A percentile compares a stretch with the other conserved stretches of the same genome.
Evolutionary conservation across 2,113 vertebrate genomes (phyloP).

Genomic region (Ammodytes dubius): DNA sequence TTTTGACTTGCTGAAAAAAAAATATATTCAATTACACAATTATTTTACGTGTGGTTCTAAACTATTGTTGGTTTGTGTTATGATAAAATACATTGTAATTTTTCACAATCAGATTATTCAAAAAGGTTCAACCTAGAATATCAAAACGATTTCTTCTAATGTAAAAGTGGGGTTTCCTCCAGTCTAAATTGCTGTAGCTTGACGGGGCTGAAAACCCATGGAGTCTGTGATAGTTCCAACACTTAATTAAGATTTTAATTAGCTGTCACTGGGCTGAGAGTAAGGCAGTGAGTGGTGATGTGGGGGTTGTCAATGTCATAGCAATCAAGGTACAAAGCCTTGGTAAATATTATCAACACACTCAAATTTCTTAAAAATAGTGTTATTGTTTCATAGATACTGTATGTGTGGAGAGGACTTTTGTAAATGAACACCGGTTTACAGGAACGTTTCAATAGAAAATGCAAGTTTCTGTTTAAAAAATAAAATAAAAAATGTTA

Average conservation of each 20-base stretch:
- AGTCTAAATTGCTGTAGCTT: background rate
- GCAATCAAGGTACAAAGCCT: constrained; percentile 1
- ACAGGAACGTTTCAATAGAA: background rate
- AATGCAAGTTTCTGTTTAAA: background rate
- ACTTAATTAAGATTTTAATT: constrained; percentile 63
- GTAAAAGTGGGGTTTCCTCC: constrained; percentile 6
- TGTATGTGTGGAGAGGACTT: background rate
- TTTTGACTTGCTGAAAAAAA: too few relatives aligned
- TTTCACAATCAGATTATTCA: too few relatives aligned
- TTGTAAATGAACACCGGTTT: background rate
- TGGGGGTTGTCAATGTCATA: constrained; percentile 16
- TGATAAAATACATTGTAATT: too few relatives aligned
- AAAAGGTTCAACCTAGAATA: background rate
- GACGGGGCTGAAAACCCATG: constrained; percentile 32
- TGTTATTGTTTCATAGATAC: constrained; percentile 10
- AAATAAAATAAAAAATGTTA: background rate
- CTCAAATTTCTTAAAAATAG: background rate
- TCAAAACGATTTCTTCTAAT: constrained; percentile 6
- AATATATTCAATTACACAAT: too few relatives aligned
- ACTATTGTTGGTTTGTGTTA: too few relatives aligned
- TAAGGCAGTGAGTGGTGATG: constrained; percentile 7
- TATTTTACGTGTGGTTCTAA: too few relatives aligned
- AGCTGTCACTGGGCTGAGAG: constrained; percentile 41
- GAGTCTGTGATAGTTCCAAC: constrained; percentile 15
- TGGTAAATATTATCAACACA: constrained; percentile 23